A percentile compares a stretch with the other conserved stretches of the same genome.
Evolutionary conservation across 2,797 vertebrate species (phyloP).

Genomic region (Phylloscopus collybita): DNA sequence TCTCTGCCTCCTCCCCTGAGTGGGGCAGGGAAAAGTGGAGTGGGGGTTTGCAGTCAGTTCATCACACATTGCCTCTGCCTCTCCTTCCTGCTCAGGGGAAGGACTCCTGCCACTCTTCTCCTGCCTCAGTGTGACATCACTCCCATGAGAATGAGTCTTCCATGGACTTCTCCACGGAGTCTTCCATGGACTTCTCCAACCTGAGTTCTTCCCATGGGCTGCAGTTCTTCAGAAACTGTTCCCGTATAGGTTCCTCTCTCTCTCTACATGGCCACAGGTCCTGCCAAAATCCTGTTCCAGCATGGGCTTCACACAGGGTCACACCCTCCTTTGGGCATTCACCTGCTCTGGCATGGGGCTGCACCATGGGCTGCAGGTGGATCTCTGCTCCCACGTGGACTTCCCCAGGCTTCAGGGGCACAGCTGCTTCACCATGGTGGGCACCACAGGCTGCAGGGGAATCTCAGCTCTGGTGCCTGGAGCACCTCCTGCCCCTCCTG

Average conservation of each 20-base stretch:
- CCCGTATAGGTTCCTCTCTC: background rate
- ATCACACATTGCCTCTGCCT: background rate
- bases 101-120: background rate
- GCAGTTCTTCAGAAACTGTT: background rate
- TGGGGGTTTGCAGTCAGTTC: background rate
- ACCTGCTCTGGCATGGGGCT: background rate
- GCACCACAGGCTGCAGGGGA: background rate
- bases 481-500: background rate
- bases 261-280: background rate
- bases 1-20: background rate
- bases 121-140: background rate
- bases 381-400: rapidly evolving
- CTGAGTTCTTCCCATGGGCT: background rate
- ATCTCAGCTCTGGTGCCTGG: background rate
- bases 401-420: background rate
- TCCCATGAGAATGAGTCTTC: background rate
- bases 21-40: background rate
- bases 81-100: background rate
- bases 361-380: background rate
- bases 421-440: background rate
- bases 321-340: background rate
- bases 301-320: background rate
- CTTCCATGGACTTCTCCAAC: background rate
- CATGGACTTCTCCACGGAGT: background rate
- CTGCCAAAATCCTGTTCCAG: background rate